Percentiles rank a stretch among this genome's conserved stretches.
Conservation (phyloP, 2,797 vertebrate species). For the Neosilurus mollespiculum region DNA sequence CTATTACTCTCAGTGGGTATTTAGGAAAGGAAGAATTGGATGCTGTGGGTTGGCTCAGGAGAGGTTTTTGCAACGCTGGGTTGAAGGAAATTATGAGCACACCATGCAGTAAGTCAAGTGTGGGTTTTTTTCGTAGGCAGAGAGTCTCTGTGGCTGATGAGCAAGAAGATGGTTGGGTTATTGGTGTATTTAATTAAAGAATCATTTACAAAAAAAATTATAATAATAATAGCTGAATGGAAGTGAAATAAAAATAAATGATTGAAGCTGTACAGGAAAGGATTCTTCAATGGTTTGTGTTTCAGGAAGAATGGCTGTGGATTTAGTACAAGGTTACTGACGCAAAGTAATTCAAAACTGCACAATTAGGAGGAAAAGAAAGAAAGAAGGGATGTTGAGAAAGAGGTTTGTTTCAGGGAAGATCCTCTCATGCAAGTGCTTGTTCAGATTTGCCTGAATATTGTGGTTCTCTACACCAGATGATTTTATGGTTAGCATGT, state of each 20-base stretch:
- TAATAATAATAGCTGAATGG: neutral
- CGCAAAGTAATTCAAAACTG: neutral
- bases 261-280: neutral
- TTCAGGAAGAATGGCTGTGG: neutral
- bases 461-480: too few relatives aligned
- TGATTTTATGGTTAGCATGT: too few relatives aligned
- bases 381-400: neutral
- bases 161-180: neutral
- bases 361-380: neutral
- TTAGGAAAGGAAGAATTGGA: slow-evolving; percentile 17
- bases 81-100: slow-evolving; percentile 28
- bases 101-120: slow-evolving; percentile 5
- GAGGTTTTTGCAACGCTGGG: neutral
- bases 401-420: neutral
- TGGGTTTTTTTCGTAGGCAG: slow-evolving; percentile 8
- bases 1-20: slow-evolving; percentile 11
- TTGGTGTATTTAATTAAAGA: slow-evolving; percentile 21
- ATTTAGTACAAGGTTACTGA: neutral
- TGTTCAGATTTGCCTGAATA: too few relatives aligned
- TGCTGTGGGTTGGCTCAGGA: slow-evolving; percentile 21
- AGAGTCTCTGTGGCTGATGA: slow-evolving; percentile 21
- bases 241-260: neutral
- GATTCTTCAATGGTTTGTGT: neutral
- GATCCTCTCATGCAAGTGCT: neutral
- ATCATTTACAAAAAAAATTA: neutral